Base-by-base conservation (phyloP, 2,113 vertebrate species). In the Oreocharis arfaki region DNA sequence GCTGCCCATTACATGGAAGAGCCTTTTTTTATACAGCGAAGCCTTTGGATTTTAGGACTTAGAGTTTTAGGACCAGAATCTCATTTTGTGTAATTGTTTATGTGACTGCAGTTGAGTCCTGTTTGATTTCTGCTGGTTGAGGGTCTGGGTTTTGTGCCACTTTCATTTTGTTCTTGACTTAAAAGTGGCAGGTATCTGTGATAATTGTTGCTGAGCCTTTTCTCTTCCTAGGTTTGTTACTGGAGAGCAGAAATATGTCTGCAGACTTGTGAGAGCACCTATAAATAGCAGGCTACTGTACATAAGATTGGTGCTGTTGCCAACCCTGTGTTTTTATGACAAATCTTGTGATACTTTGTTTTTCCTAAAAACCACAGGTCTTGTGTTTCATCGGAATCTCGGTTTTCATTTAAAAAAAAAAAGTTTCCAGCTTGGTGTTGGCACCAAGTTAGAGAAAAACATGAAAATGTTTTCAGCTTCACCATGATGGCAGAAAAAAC, bases 261-360 rank as follows among this genome's bases (percentile, higher is more conserved):
- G 75, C 78, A 91, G 75, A 42, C 63, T 86, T 84, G 41, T 37
- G 32, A 94, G 64, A 67, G 59, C 75, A 70, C 42, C 84, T 94
- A 86, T 91, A 92, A 96, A 96, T 93, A 95, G 71, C 39, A 86
- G 84, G 42, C 84, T 85, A 56, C 94, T 90, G 82, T 93, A 59
- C 75, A 56, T 80, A 69, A 79, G 68, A 41, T 67, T 83, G 69
- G 30, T 75, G 55, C 56, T 90, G 63, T 90, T 95, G 90, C 90
- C 90, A 95, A 2, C 73, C 73, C 37, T 19, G 13, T 93, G 59
- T 77, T 96, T 96, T 96, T 94, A 16, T 78, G 82, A 81, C 79
- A 93, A 90, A 88, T 93, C 95, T 93, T 92, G 71, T 96, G 94
- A 96, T 96, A 69, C 35, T 95, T 96, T 96, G 87, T 94, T 97